Conservation (phyloP, 2,888 invertebrate species). For the Apodemia hepburni region DNA sequence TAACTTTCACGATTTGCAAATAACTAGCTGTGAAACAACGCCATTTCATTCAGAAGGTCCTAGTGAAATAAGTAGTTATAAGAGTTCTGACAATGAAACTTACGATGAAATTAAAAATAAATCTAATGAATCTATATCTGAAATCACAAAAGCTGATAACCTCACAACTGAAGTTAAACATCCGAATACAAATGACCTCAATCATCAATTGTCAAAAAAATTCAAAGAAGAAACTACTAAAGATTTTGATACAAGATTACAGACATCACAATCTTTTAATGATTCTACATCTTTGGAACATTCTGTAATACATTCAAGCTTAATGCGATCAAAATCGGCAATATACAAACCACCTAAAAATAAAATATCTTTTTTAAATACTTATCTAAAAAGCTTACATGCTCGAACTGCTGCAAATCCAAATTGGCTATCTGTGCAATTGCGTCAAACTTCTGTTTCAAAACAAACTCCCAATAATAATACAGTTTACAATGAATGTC, state of each 20-base stretch:
- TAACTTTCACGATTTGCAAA: constrained; percentile 50
- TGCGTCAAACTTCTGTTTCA: constrained; percentile 50
- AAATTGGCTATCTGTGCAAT: constrained; percentile 61
- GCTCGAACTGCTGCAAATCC: constrained; percentile 61
- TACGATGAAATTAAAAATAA: constrained; percentile 39
- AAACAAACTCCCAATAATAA: constrained; percentile 42
- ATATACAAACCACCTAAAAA: constrained; percentile 62
- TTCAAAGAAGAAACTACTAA: constrained; percentile 20
- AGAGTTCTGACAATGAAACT: constrained; percentile 75
- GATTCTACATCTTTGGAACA: constrained; percentile 45
- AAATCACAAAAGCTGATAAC: not conserved
- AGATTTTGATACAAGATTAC: constrained; percentile 43
- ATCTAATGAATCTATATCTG: constrained; percentile 8
- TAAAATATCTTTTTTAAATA: constrained; percentile 73
- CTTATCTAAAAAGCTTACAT: constrained; percentile 75
- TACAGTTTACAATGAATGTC: constrained; percentile 41
- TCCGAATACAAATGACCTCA: not conserved
- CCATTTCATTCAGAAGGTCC: constrained; percentile 58
- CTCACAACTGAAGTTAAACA: not conserved
- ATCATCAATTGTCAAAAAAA: not conserved
- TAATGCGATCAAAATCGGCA: constrained; percentile 62
- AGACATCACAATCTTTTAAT: constrained; percentile 68
- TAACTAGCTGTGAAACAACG: constrained; percentile 57
- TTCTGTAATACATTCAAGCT: constrained; percentile 40
- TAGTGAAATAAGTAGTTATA: constrained; percentile 73